phyloP scores from a whole-genome alignment of 2,113 vertebrate genomes.

The Scolopax mira region DNA sequence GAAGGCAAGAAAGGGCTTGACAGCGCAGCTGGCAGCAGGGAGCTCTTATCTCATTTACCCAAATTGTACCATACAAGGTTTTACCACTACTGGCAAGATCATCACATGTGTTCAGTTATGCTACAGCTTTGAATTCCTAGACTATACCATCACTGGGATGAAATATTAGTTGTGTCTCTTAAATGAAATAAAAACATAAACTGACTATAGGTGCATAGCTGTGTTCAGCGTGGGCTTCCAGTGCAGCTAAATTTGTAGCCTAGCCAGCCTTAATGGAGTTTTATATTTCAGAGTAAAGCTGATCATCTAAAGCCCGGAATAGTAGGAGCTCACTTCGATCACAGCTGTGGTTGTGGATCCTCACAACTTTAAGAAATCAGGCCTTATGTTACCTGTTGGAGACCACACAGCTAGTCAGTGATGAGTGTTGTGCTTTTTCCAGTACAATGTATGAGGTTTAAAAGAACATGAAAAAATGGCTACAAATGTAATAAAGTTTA shows the following conservation, averaged over 20 bases:
- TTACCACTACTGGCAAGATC: not conserved
- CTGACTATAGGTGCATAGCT: not conserved
- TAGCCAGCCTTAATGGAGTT: not conserved
- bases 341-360: not conserved
- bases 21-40: not conserved
- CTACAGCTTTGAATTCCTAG: not conserved
- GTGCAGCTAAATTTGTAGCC: not conserved
- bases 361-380: not conserved
- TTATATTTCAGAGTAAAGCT: not conserved
- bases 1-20: not conserved
- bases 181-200: not conserved
- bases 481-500: slow-evolving; percentile 18
- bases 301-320: not conserved
- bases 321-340: not conserved
- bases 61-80: not conserved
- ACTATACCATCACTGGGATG: not conserved
- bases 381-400: not conserved
- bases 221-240: not conserved
- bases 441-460: not conserved
- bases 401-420: not conserved
- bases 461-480: not conserved
- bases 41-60: not conserved
- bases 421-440: not conserved
- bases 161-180: not conserved
- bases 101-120: not conserved